Conservation (phyloP, 1,140 invertebrate species). For the Linepithema humile region DNA sequence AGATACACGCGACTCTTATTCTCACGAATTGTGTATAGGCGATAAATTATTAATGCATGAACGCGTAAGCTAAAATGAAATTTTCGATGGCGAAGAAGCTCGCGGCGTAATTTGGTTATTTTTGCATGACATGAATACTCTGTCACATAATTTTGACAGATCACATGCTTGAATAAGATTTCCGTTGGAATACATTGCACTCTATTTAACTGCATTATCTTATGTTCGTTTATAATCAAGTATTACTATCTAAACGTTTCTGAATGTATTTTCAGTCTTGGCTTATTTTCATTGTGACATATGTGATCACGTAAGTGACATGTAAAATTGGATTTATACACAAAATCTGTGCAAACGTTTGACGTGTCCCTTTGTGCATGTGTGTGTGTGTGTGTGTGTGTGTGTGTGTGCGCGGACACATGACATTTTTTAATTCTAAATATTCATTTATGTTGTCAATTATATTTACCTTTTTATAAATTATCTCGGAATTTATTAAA, state of each 20-base stretch:
- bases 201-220: background rate
- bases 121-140: background rate
- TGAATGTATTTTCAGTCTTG: background rate
- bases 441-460: too few species aligned
- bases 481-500: too few species aligned
- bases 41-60: conserved; percentile 25
- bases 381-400: too few species aligned
- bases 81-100: background rate
- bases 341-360: too few species aligned
- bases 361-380: too few species aligned
- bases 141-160: background rate
- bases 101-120: background rate
- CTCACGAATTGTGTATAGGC: background rate
- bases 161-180: background rate
- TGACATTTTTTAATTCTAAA: too few species aligned
- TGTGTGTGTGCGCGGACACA: too few species aligned
- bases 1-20: conserved; percentile 61
- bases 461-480: too few species aligned
- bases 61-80: background rate
- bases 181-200: background rate
- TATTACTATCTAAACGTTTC: background rate
- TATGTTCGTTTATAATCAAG: background rate
- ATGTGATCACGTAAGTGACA: background rate
- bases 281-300: background rate
- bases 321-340: background rate